A percentile compares a stretch with the other conserved stretches of the same genome.
Conservation (phyloP, 2,113 vertebrate genomes). For the Thomomys bottae region DNA sequence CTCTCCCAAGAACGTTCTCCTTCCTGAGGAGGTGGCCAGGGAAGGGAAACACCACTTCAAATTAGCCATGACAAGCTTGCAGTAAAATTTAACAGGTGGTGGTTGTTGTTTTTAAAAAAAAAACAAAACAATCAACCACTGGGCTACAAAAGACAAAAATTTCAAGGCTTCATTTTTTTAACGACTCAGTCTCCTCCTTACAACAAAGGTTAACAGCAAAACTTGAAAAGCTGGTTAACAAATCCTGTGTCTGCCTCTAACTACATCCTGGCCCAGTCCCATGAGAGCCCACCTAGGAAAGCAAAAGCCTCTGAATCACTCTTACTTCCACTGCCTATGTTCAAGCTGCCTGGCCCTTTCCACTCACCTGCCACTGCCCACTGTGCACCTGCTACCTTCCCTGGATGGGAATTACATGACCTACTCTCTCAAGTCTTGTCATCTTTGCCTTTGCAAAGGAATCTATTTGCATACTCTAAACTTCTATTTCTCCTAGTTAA, state of each 20-base stretch:
- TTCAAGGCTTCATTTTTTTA: constrained; percentile 22
- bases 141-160: not conserved
- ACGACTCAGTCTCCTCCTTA: not conserved
- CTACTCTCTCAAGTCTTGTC: not conserved
- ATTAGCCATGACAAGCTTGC: not conserved
- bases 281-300: not conserved
- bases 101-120: too few species aligned
- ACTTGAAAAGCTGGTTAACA: not conserved
- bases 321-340: not conserved
- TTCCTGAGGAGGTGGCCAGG: not conserved
- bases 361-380: not conserved
- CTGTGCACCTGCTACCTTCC: too few species aligned
- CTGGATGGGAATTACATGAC: not conserved
- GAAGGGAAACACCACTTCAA: not conserved
- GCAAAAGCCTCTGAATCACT: not conserved
- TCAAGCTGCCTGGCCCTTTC: not conserved
- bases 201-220: constrained; percentile 17
- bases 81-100: not conserved
- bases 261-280: not conserved
- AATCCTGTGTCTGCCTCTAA: not conserved
- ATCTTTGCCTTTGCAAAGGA: not conserved
- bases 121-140: not conserved
- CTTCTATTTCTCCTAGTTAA: not conserved
- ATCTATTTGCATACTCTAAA: not conserved
- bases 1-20: not conserved